Percentiles rank a stretch among this genome's conserved stretches.
Evolutionary conservation across 2,797 vertebrate species (phyloP).

Genomic region (Phoebastria nigripes): DNA sequence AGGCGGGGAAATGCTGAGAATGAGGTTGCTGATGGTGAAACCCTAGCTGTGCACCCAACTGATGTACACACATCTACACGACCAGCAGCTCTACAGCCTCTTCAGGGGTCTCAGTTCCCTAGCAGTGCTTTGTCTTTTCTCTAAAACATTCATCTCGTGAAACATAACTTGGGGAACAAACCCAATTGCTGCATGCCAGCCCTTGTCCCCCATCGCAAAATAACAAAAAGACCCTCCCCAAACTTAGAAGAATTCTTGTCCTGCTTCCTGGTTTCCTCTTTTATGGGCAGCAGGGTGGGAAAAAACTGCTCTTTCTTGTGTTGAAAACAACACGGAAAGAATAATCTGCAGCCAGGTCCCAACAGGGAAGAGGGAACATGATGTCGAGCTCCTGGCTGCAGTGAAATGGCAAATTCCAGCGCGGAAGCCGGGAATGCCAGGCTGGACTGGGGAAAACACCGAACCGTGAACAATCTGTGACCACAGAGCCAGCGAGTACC

Average conservation of each 20-base stretch:
- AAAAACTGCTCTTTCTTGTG: neutral
- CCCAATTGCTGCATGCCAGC: neutral
- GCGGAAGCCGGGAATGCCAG: neutral
- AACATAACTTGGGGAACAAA: neutral
- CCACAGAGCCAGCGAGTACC: neutral
- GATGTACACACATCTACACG: neutral
- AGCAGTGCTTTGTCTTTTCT: neutral
- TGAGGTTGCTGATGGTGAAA: neutral
- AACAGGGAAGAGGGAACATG: neutral
- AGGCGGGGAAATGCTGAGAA: neutral
- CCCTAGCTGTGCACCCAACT: neutral
- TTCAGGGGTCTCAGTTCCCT: neutral
- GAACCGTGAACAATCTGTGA: rapidly evolving
- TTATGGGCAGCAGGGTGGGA: neutral
- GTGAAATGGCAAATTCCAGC: slow-evolving; percentile 30
- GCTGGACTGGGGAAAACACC: neutral
- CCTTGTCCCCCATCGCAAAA: neutral
- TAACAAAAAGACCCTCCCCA: neutral
- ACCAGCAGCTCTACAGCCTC: neutral
- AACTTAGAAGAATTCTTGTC: neutral
- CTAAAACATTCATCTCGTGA: neutral
- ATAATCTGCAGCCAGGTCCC: neutral
- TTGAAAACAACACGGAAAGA: slow-evolving; percentile 4
- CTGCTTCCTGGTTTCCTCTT: neutral
- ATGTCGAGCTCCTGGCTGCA: neutral